Base-by-base conservation (phyloP, 2,888 invertebrate species). In the Arctia plantaginis region DNA sequence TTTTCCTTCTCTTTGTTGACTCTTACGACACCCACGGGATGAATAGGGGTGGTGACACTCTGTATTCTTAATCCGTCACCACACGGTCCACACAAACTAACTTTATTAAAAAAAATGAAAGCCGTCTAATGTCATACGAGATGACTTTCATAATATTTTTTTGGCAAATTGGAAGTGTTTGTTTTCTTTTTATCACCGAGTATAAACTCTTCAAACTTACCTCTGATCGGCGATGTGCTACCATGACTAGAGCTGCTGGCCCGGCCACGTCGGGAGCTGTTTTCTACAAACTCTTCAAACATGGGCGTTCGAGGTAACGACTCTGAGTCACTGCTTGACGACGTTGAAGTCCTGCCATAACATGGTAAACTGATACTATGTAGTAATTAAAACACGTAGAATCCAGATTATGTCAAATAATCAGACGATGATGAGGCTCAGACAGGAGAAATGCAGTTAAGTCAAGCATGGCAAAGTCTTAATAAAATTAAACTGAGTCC, bases 301-400 rank as follows among this genome's bases (percentile, higher is more conserved):
- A 94, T 93, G 0, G 96, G 96, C 30, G 96, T 95, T 0, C 93
- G 91, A 8, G 96, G 96, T 30, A 95, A 80, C 0, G 95, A 95
- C 68, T 95, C 96, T 0, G 94, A 93, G 75, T 95, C 95, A 76
- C 95, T 95, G 83, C 94, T 94, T 39, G 95, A 95, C 55, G 95
- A 94, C 20, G 94, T 94, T 39, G 95, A 94, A 39, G 89, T 88
- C 18, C 95, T 95, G 77, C 15, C 81, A 81, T 73, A 39, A 64
- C 0, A 6, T 10, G 13, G 8, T 62, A 62, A 39, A 3, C 27
- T 55, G n/a, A 35, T 41, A 12, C 39, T 66, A n/a, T 0, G 18
- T 35, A 30, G n/a, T 55, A 4, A 59, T 27, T 59, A 55, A 55
- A 55, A 13, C 3, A n/a, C 12, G 51, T 51, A 51, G 12, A 51